These are phyloP conservation scores for Pachliopta kotzebuea DNA, from an alignment of 2,888 invertebrate genomes.

Conservation along the genomic window DNA sequence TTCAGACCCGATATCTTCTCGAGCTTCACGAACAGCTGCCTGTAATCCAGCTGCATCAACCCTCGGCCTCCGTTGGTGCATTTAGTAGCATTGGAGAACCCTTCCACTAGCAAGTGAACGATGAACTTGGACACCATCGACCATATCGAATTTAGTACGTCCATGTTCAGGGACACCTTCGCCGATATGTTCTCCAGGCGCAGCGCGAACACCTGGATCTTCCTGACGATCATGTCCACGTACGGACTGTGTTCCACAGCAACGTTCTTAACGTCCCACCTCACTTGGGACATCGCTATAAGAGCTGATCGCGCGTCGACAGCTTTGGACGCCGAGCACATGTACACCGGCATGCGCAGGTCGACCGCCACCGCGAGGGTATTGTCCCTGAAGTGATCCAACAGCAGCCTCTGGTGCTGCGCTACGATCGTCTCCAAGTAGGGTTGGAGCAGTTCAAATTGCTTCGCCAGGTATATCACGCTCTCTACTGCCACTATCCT, in stretches of 20 bases:
- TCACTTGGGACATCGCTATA: conserved; percentile 93
- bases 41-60: conserved; percentile 98
- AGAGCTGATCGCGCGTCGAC: conserved; percentile 89
- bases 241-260: conserved; percentile 96
- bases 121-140: conserved; percentile 92
- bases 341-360: conserved; percentile 91
- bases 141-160: conserved; percentile 89
- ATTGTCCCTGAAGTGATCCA: conserved; percentile 87
- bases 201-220: conserved; percentile 88
- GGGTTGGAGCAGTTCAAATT: conserved; percentile 90
- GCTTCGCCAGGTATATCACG: conserved; percentile 92
- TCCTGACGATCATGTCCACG: conserved; percentile 87
- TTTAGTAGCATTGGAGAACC: conserved; percentile 93
- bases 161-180: conserved; percentile 85
- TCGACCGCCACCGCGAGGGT: conserved; percentile 87
- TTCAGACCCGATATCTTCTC: conserved; percentile 91
- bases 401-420: conserved; percentile 82
- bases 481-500: conserved; percentile 96
- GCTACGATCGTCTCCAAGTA: conserved; percentile 92
- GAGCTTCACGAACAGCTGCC: conserved; percentile 94
- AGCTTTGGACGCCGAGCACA: conserved; percentile 89
- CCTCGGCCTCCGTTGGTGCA: conserved; percentile 98
- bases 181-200: conserved; percentile 86
- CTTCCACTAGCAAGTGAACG: conserved; percentile 95
- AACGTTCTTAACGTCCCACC: conserved; percentile 97